A percentile compares a stretch with the other conserved stretches of the same genome.
Evolutionary conservation across 1,140 invertebrate species (phyloP).

Genomic region (Adoxophyes honmai): DNA sequence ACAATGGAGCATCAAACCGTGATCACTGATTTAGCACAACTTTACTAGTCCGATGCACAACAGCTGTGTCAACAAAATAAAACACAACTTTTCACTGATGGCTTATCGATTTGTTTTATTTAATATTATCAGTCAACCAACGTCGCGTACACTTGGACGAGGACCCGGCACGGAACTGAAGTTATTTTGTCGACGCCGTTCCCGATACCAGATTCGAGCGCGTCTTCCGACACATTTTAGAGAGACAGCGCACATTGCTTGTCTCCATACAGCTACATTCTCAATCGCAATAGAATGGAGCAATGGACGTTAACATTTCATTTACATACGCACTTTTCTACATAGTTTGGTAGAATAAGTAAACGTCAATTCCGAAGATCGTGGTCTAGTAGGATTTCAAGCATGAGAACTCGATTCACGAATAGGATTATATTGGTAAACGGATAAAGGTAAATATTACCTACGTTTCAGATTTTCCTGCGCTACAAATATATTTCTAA

Average conservation of each 20-base stretch:
- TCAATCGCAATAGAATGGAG: neutral
- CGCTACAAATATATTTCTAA: neutral
- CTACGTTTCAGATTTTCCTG: neutral
- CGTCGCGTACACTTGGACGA: conserved; percentile 30
- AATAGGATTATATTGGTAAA: conserved; percentile 61
- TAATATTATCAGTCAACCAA: conserved; percentile 6
- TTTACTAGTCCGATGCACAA: too few relatives aligned
- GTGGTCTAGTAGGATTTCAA: conserved; percentile 48
- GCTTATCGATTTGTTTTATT: conserved; percentile 12
- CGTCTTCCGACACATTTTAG: neutral
- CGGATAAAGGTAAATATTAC: conserved; percentile 32
- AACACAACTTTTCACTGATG: conserved; percentile 3
- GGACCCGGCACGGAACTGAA: conserved; percentile 43
- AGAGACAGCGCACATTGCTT: neutral
- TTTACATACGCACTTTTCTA: neutral
- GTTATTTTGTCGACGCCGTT: conserved; percentile 43
- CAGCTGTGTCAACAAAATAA: neutral
- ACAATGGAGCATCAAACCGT: neutral
- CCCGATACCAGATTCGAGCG: neutral
- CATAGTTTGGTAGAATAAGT: conserved; percentile 22
- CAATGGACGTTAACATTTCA: conserved; percentile 17
- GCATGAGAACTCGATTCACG: conserved; percentile 62
- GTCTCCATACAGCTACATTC: neutral
- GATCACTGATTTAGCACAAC: too few relatives aligned
- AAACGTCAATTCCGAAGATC: conserved; percentile 28